Evolutionary conservation across 2,113 vertebrate species (phyloP), one percentile per base, ranked within the genome.

Genomic region (Periophthalmodon schlosseri): DNA sequence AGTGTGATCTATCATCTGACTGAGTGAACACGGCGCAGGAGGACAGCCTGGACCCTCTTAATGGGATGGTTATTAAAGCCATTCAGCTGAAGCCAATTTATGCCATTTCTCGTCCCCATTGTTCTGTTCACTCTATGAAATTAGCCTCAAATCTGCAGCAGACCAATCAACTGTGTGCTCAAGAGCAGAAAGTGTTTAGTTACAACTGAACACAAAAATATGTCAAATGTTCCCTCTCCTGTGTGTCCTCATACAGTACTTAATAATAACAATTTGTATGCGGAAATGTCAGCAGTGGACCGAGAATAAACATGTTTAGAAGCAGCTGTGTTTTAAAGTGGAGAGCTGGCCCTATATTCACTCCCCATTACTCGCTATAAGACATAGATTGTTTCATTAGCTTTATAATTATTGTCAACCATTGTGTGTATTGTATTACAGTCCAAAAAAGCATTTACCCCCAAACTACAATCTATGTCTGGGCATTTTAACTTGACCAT

Each of bases 51-150:
- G 83, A 70, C 75, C 64, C 63, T 77, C 52, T 67, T 88, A 91
- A 92, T 88, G 81, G 83, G 82, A 85, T 81, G 76, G 84, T 82
- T 86, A 91, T 92, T 88, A 92, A 91, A 89, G 79, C 79, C 86
- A 84, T 80, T 87, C 87, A 89, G 68, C 81, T 90, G 89, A 87
- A 76, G 87, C 82, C 86, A 91, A 89, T 89, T 86, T 91, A 90
- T 89, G 79, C 84, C 64, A 36, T 87, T 90, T 89, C 66, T 86
- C 85, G 84, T 86, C 81, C 58, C 82, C 77, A 82, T 90, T 92
- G 87, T 93, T 92, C 87, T 84, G 75, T 34, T 82, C 77, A 77
- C 82, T 84, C 75, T 47, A 84, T 86, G 79, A 90, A 89, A 91
- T 91, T 85, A 87, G 79, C 84, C 74, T 77, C 79, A 85, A 87